Base-by-base conservation (phyloP, 2,888 invertebrate species). In the Epistrophella euchroma region DNA sequence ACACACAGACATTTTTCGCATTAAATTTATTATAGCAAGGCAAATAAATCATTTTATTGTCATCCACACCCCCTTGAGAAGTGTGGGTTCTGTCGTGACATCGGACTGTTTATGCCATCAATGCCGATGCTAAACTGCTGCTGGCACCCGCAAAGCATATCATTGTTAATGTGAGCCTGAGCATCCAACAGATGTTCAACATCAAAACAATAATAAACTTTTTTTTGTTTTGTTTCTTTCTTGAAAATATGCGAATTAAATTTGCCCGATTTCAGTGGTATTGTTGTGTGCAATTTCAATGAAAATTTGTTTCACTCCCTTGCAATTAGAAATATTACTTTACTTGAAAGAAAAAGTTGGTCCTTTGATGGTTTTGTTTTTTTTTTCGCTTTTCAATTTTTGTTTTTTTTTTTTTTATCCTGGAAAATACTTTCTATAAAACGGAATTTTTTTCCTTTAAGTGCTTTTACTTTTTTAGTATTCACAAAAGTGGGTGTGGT, bases 121-220 rank as follows among this genome's bases (percentile, higher is more conserved):
- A 25, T 43, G n/a, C 9, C n/a, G 22, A 4, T 17, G 45, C 9
- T 43, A 11, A 1, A 0, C 40, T 47, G 47, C 35, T 25, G 58
- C 19, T 35, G 58, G 32, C 58, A 35, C 37, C 60, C 43, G 5
- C 43, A 43, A 13, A 62, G 15, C 50, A 50, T 22, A 22, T 13
- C 60, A 40, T 45, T 17, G 43, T 45, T 11, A 62, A 43, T 43
- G 25, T 45, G 43, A 45, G 15, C 58, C 22, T 10, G n/a, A n/a
- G n/a, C n/a, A n/a, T 5, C 17, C 11, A 43, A 28, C 43, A 45
- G 43, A 62, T 62, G 43, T 62, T 11, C 28, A 52, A 62, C 43
- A 43, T 62, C 43, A 40, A 62, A 62, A 62, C 43, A 62, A 62
- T 25, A 62, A 62, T 37, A 60, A 62, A 62, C 22, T 43, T 43